Evolutionary conservation across 2,797 vertebrate genomes (phyloP).

Genomic region (Adelosebastes latens): DNA sequence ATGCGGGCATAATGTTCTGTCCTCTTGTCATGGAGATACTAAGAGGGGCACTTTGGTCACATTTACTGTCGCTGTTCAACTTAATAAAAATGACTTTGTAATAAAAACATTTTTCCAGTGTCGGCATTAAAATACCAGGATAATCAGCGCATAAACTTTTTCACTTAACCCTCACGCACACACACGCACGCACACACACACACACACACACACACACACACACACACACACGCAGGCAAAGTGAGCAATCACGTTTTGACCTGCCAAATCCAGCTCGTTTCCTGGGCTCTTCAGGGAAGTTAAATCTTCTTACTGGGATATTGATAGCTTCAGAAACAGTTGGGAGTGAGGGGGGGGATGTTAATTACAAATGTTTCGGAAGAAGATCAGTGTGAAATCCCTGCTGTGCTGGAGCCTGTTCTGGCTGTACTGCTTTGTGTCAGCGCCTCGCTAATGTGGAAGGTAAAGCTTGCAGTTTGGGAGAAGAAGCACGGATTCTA

Average conservation of each 20-base stretch:
- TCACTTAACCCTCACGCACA: conserved; percentile 8
- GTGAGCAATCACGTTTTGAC: conserved; percentile 41
- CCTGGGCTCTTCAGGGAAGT: conserved; percentile 63
- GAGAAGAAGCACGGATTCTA: background rate
- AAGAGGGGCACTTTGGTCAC: conserved; percentile 31
- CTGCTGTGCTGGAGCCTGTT: conserved; percentile 61
- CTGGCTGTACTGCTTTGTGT: conserved; percentile 55
- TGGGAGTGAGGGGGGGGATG: conserved; percentile 58
- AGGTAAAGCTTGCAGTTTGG: conserved; percentile 33
- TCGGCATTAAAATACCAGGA: conserved; percentile 54
- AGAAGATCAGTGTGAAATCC: conserved; percentile 72
- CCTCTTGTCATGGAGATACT: conserved; percentile 36
- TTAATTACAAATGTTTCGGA: conserved; percentile 78
- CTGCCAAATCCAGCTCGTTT: conserved; percentile 59
- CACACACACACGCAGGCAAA: background rate
- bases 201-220: background rate
- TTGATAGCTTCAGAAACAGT: conserved; percentile 75
- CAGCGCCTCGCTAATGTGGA: conserved; percentile 30
- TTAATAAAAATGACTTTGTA: conserved; percentile 73
- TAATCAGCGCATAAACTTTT: conserved; percentile 47
- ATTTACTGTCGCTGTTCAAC: conserved; percentile 59
- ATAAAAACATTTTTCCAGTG: conserved; percentile 40
- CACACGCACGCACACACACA: background rate
- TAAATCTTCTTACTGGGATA: conserved; percentile 73
- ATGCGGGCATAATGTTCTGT: conserved; percentile 49